A percentile compares a stretch with the other conserved stretches of the same genome.
Evolutionary conservation across 2,113 vertebrate genomes (phyloP).

Genomic region (Platanista minor): DNA sequence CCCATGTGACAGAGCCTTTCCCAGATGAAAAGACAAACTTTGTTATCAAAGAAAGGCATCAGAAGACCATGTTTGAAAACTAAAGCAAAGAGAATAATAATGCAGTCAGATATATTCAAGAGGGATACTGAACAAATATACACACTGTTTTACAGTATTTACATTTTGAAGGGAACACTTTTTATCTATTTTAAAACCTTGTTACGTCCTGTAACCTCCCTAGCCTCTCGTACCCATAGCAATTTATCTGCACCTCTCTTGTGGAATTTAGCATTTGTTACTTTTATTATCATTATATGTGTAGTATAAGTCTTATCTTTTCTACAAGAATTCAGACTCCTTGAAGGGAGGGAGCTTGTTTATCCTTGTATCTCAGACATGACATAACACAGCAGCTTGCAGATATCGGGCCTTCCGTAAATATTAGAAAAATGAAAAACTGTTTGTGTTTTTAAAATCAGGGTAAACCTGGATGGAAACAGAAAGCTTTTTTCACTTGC

Average conservation of each 20-base stretch:
- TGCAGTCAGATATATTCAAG: constrained; percentile 19
- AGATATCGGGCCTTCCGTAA: neutral
- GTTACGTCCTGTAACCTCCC: constrained; percentile 39
- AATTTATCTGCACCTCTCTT: constrained; percentile 32
- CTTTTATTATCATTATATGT: neutral
- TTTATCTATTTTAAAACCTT: constrained; percentile 32
- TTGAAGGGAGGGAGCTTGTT: constrained; percentile 24
- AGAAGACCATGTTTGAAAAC: neutral
- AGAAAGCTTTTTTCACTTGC: neutral
- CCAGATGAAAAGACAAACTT: neutral
- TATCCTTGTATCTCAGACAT: constrained; percentile 35
- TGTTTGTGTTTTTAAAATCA: neutral
- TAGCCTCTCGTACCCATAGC: neutral
- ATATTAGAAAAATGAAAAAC: constrained; percentile 13
- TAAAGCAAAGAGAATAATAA: neutral
- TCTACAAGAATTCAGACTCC: neutral
- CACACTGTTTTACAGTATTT: neutral
- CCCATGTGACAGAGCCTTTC: neutral
- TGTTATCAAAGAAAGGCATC: neutral
- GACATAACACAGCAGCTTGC: neutral
- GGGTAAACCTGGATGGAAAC: neutral
- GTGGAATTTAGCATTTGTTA: constrained; percentile 38
- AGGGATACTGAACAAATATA: neutral
- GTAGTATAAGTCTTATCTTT: constrained; percentile 46
- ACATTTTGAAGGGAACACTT: constrained; percentile 32